Base-by-base conservation (phyloP, 2,888 invertebrate species). In the Melanostoma mellinum region DNA sequence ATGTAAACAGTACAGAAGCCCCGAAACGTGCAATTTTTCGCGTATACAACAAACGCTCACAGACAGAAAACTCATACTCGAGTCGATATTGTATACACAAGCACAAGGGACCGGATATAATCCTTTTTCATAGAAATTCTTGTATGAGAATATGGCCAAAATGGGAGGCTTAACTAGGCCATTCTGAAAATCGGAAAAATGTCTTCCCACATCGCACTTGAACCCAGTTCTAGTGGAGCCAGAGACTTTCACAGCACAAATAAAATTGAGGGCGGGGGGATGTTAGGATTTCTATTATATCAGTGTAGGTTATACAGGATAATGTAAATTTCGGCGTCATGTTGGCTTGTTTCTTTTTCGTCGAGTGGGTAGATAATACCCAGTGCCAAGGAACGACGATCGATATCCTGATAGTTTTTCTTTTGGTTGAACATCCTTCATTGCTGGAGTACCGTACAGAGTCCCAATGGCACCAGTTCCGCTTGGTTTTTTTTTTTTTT, bases 401-500 rank as follows among this genome's bases (percentile, higher is more conserved):
- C 82, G 82, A 82, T 82, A 82, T 68, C 33, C 67, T 73, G 71
- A 76, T 72, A 82, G 78, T 78, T 82, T 82, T 73, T 56, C 38
- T 73, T 55, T 42, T 50, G 42, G 56, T 36, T 42, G 61, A 77
- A 61, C 77, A 73, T 82, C 72, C 77, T 77, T 82, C 77, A 77
- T 81, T 60, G 76, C 76, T 69, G 56, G 58, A 73, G 58, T 67
- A 78, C 58, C 78, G 65, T 69, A 50, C 63, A 63, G 36, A 63
- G 78, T 74, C 56, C 82, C 82, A 77, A 73, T 82, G 82, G 82
- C 82, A 82, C 78, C 82, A 82, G 82, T 74, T 82, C 58, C 32
- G 61, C 53, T 32, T 33, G 9, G n/a, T 55, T 40, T 10, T 69
- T 69, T 40, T 52, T 46, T 58, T 65, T 58, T 38, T 50, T 20